Evolutionary conservation across 2,888 invertebrate species (phyloP), one percentile per base, ranked within the genome.

Genomic region (Luffia ferchaultella): DNA sequence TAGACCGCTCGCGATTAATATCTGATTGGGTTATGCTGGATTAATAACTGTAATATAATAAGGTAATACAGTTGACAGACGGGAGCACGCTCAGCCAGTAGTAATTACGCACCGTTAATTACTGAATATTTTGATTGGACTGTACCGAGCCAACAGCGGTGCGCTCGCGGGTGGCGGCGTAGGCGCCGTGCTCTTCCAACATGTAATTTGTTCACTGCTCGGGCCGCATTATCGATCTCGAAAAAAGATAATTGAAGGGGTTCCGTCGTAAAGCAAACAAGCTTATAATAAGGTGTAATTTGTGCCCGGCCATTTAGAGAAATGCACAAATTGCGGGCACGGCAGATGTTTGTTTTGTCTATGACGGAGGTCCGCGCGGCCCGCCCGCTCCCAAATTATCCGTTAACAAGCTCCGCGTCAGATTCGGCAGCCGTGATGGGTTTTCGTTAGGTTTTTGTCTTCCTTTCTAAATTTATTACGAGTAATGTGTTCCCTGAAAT

Each of bases 201-300:
- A 61, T 78, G 69, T 80, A 80, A 82, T 82, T 80, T 79, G 78
- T 78, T 75, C 79, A 76, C 78, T 76, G 74, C 73, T 74, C 75
- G 72, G 67, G 73, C 70, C 74, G 76, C 76, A 76, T 83, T 79
- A 80, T 78, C 72, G 80, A 79, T 76, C 73, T 72, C 67, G 73
- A 73, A 78, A 79, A 80, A 82, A 80, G 76, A 75, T 82, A 82
- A 83, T 82, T 83, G 79, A 72, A 68, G 82, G 82, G 79, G 79
- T 76, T 68, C 77, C 79, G 66, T 79, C 80, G 79, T 79, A 83
- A 83, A 82, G 82, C 83, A 83, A 83, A 83, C 83, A 83, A 82
- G 82, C 82, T 82, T 82, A 83, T 82, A 83, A 83, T 83, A 83
- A 83, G 83, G 66, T 83, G 73, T 83, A 83, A 83, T 83, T 83